Percentiles rank a stretch among this genome's conserved stretches.
Evolutionary conservation across 2,797 vertebrate species (phyloP).

Genomic region (Notoglanidium macrostoma): DNA sequence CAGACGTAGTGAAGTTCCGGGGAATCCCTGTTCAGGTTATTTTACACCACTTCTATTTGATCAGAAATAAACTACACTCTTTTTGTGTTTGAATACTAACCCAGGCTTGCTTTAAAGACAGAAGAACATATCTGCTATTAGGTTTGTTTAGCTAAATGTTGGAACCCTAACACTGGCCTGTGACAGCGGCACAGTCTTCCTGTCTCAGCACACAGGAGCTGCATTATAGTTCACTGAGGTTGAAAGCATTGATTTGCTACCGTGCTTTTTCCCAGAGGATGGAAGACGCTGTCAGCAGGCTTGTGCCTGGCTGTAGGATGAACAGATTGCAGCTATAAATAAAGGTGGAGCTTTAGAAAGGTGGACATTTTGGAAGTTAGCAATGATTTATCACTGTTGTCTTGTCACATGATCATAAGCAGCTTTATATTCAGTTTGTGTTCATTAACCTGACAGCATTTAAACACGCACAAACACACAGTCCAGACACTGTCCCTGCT

Average conservation of each 20-base stretch:
- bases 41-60: background rate
- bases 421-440: background rate
- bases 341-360: slow-evolving; percentile 14
- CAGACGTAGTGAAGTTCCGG: background rate
- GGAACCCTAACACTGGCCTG: too few species aligned
- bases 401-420: background rate
- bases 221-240: slow-evolving; percentile 21
- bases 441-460: background rate
- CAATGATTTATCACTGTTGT: background rate
- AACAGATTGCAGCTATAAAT: slow-evolving; percentile 41
- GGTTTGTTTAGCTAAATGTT: background rate
- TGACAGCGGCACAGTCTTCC: background rate
- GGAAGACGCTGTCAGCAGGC: slow-evolving; percentile 20
- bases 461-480: slow-evolving; percentile 4
- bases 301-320: slow-evolving; percentile 27
- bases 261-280: background rate
- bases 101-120: background rate
- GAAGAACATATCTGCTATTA: background rate
- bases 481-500: background rate
- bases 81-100: background rate
- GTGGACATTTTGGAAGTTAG: slow-evolving; percentile 10
- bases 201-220: slow-evolving; percentile 1
- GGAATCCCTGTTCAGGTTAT: background rate
- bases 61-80: background rate
- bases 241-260: slow-evolving; percentile 38